Evolutionary conservation across 92 coral and sea anemone genomes (phyloP), one percentile per base, ranked within the genome.

Genomic region (Palythoa grandiflora): DNA sequence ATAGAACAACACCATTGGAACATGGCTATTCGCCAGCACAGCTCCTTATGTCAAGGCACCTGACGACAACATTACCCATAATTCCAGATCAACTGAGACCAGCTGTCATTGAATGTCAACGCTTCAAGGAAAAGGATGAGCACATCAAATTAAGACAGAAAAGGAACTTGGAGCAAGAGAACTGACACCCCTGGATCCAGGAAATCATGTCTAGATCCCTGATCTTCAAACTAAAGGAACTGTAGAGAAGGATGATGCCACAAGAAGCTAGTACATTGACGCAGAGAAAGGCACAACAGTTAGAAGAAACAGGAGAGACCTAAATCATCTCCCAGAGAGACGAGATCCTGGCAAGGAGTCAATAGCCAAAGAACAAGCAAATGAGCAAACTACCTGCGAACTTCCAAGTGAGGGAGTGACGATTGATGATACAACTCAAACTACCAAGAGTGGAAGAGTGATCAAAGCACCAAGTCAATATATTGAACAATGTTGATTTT

Each of bases 1-100:
- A 87, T 75, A 87, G 90, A 68, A 75, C 85, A 40, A 87, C 90
- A 59, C 85, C 90, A 77, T 51, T 87, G 51, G 90, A 86, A 73
- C 89, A 61, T 63, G 89, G 89, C 71, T 74, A 28, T 50, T 50
- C 71, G 36, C 89, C 89, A 38, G 85, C 90, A 40, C 85, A 87
- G 85, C 73, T 87, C 54, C 78, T 87, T 38, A 79, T 78, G 86
- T 79, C 86, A 68, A 70, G 90, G 71, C 90, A 85, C 44, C 87
- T 88, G 70, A 80, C 86, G 39, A 79, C 86, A 65, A 87, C 90
- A 20, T 59, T 87, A 50, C 90, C 90, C n/a, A 68, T 87, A 47
- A 66, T 79, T 39, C 68, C 55, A 40, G 66, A 48, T 16, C 85
- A 70, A 47, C 79, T 78, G 21, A 79, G 73, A 68, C 90, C 90